Evolutionary conservation across 2,888 invertebrate genomes (phyloP).

Genomic region (Drosophila monieri): DNA sequence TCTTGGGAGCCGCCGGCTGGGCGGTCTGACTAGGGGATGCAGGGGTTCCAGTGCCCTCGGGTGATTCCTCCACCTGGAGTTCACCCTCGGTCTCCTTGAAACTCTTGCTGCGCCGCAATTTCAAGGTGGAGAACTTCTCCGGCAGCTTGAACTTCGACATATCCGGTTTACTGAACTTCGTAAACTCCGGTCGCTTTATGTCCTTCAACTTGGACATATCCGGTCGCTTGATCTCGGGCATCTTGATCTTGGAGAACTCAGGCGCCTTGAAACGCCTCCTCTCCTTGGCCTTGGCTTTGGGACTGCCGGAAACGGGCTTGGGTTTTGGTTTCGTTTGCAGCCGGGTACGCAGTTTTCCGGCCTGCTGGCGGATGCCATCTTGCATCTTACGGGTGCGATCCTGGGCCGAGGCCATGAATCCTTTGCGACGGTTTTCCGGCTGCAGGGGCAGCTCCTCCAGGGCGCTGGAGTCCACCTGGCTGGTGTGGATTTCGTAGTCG

Average conservation of each 20-base stretch:
- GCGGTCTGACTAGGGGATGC: conserved; percentile 43
- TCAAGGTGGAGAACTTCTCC: conserved; percentile 87
- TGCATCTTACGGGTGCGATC: conserved; percentile 86
- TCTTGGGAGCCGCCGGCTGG: conserved; percentile 81
- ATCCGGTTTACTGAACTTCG: conserved; percentile 85
- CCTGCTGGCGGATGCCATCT: conserved; percentile 88
- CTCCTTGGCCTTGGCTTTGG: conserved; percentile 80
- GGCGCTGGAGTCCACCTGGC: conserved; percentile 88
- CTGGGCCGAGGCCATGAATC: conserved; percentile 84
- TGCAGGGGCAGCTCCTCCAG: conserved; percentile 87
- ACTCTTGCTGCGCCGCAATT: conserved; percentile 84
- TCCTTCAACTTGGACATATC: conserved; percentile 85
- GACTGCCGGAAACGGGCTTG: conserved; percentile 79
- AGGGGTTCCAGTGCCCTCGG: conserved; percentile 30
- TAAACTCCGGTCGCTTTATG: conserved; percentile 82
- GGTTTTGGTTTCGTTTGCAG: conserved; percentile 84
- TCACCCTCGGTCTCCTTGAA: conserved; percentile 80
- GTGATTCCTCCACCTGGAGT: conserved; percentile 53
- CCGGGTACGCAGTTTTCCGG: conserved; percentile 89
- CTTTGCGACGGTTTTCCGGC: conserved; percentile 85
- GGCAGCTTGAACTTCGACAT: conserved; percentile 87
- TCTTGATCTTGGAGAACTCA: conserved; percentile 84
- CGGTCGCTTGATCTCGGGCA: conserved; percentile 83
- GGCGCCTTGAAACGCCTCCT: conserved; percentile 82
- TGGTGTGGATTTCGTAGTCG: conserved; percentile 88